Evolutionary conservation across 2,888 invertebrate genomes (phyloP).

Genomic region (Athetis lepigone): DNA sequence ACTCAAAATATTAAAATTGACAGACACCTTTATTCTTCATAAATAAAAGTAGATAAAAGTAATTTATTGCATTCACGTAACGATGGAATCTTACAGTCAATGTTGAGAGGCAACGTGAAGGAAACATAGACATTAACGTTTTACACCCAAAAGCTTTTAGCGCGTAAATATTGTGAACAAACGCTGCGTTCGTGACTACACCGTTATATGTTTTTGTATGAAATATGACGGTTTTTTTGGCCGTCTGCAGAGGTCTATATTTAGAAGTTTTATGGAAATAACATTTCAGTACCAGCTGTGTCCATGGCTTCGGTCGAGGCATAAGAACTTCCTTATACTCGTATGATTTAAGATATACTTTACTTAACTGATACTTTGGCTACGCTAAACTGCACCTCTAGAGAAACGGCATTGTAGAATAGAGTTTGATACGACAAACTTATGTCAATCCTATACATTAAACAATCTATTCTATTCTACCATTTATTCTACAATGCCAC

Average conservation of each 20-base stretch:
- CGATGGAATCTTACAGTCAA: conserved; percentile 70
- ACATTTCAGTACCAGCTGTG: neutral
- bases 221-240: conserved; percentile 53
- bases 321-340: too few relatives aligned
- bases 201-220: conserved; percentile 61
- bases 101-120: conserved; percentile 75
- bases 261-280: neutral
- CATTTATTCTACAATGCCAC: too few relatives aligned
- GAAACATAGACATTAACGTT: conserved; percentile 79
- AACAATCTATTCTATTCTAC: too few relatives aligned
- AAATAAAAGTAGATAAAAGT: conserved; percentile 58
- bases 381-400: too few relatives aligned
- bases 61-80: conserved; percentile 66
- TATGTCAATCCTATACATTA: too few relatives aligned
- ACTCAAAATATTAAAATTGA: conserved; percentile 45
- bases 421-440: too few relatives aligned
- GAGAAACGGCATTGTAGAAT: too few relatives aligned
- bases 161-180: conserved; percentile 79
- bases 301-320: too few relatives aligned
- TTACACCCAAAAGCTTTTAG: conserved; percentile 87
- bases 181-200: conserved; percentile 68
- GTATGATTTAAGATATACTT: too few relatives aligned
- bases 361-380: too few relatives aligned
- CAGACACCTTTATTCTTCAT: conserved; percentile 53
- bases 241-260: conserved; percentile 14